A percentile compares a stretch with the other conserved stretches of the same genome.
These are phyloP conservation scores for Thumatha senex DNA, from an alignment of 2,888 invertebrate genomes.

Conservation along the genomic window DNA sequence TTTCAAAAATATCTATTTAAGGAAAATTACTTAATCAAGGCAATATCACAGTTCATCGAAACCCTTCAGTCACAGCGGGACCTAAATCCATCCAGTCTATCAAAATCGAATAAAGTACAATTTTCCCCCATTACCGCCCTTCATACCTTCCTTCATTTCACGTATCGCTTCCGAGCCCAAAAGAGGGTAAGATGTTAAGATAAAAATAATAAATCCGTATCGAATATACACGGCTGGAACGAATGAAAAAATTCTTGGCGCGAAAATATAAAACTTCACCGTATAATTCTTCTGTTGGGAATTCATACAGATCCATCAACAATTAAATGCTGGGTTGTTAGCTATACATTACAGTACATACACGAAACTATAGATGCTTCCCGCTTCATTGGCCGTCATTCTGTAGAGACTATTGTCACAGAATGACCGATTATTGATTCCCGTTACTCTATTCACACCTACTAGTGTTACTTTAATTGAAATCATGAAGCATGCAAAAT, in stretches of 20 bases:
- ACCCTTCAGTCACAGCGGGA: conserved; percentile 43
- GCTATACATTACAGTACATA: conserved; percentile 73
- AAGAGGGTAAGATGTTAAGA: conserved; percentile 76
- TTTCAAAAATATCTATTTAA: neutral
- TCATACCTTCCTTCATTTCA: conserved; percentile 81
- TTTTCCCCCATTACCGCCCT: conserved; percentile 81
- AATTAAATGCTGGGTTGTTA: conserved; percentile 78
- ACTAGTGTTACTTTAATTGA: conserved; percentile 39
- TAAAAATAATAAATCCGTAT: conserved; percentile 81
- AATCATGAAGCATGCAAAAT: conserved; percentile 29
- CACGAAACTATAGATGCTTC: conserved; percentile 56
- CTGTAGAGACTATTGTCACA: conserved; percentile 60
- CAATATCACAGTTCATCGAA: conserved; percentile 27
- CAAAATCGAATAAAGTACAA: conserved; percentile 82
- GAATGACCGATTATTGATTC: conserved; percentile 61
- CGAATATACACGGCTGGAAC: conserved; percentile 73
- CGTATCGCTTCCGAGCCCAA: conserved; percentile 79
- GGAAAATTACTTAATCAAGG: conserved; percentile 29
- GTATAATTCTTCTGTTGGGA: conserved; percentile 61
- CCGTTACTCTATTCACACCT: conserved; percentile 46
- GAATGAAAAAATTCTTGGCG: conserved; percentile 57
- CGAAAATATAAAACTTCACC: conserved; percentile 43
- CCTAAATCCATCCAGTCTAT: conserved; percentile 79
- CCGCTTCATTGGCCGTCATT: conserved; percentile 54
- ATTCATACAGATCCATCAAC: conserved; percentile 69